Conservation (phyloP, 2,888 invertebrate genomes). For the Punctoribates punctum region DNA sequence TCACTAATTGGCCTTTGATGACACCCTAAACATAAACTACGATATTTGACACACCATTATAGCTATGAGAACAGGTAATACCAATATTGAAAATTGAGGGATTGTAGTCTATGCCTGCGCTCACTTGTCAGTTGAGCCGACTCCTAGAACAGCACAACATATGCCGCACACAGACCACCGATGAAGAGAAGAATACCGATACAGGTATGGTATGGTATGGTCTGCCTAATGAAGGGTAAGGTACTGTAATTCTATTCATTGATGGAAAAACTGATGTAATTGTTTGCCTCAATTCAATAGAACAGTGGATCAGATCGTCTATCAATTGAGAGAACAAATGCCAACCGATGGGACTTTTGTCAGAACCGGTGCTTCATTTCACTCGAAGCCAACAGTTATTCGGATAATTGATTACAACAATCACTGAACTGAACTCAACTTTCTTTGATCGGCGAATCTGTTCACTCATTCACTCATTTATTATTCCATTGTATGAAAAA, state of each 20-base stretch:
- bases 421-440: not conserved
- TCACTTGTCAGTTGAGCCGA: not conserved
- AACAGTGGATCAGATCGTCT: not conserved
- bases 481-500: not conserved
- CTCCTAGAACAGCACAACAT: not conserved
- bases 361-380: not conserved
- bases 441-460: not conserved
- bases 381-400: conserved; percentile 8
- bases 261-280: conserved; percentile 23
- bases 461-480: not conserved
- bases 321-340: not conserved
- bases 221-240: conserved; percentile 1
- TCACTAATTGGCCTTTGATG: conserved; percentile 35
- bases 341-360: not conserved
- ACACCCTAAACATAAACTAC: conserved; percentile 32
- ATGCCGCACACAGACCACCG: conserved; percentile 17
- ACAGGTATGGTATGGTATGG: conserved; percentile 27
- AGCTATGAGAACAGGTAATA: conserved; percentile 1
- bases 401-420: not conserved
- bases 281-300: not conserved
- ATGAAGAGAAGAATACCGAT: conserved; percentile 22
- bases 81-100: not conserved
- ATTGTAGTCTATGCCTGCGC: not conserved
- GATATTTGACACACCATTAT: conserved; percentile 16
- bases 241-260: not conserved